A percentile compares a stretch with the other conserved stretches of the same genome.
phyloP scores from a whole-genome alignment of 1,140 invertebrate genomes.

The Belonocnema kinseyi region DNA sequence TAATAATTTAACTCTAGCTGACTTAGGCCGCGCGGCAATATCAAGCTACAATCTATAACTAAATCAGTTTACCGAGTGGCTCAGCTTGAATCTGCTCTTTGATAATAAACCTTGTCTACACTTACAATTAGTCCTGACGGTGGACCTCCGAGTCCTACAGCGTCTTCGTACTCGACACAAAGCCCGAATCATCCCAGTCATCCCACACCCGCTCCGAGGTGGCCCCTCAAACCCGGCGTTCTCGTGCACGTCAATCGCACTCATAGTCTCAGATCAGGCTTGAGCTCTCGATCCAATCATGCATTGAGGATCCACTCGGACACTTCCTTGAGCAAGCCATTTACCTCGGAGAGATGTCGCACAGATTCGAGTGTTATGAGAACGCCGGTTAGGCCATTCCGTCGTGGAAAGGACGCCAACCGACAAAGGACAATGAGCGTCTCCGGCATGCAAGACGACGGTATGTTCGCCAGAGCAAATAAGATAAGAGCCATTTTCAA shows the following conservation, averaged over 20 bases:
- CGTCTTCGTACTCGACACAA: constrained; percentile 66
- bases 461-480: constrained; percentile 70
- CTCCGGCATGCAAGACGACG: constrained; percentile 62
- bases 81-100: constrained; percentile 14
- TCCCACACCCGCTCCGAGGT: constrained; percentile 84
- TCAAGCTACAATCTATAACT: background rate
- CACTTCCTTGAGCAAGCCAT: constrained; percentile 36
- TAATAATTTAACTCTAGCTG: too few species aligned
- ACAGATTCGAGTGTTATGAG: constrained; percentile 18
- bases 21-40: background rate
- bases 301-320: constrained; percentile 43
- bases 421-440: constrained; percentile 41
- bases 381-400: constrained; percentile 48
- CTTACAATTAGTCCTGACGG: constrained; percentile 64
- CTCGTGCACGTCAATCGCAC: constrained; percentile 89
- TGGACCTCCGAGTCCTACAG: constrained; percentile 69
- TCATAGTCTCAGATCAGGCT: constrained; percentile 76
- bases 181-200: constrained; percentile 68
- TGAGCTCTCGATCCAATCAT: constrained; percentile 55
- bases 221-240: constrained; percentile 91
- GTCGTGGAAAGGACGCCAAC: constrained; percentile 45
- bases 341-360: constrained; percentile 35
- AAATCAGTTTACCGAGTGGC: constrained; percentile 27
- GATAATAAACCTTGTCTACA: constrained; percentile 28
- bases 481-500: constrained; percentile 71